Conservation (phyloP, 2,888 invertebrate genomes). For the Cerceris ruficornis region DNA sequence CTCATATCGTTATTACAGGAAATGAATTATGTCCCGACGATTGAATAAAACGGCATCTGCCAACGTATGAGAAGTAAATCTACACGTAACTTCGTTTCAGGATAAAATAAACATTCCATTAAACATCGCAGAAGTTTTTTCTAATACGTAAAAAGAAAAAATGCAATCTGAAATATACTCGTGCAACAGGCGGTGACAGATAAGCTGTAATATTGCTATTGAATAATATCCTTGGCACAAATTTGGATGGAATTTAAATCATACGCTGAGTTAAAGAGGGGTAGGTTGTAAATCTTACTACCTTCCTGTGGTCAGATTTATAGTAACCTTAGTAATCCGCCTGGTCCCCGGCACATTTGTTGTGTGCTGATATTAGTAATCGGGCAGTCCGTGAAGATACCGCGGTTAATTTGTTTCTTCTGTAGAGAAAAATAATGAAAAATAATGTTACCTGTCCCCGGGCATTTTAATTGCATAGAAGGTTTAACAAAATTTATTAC, state of each 20-base stretch:
- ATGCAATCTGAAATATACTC: not conserved
- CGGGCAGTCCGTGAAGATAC: slow-evolving; percentile 36
- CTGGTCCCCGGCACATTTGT: slow-evolving; percentile 36
- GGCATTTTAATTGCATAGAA: too few relatives aligned
- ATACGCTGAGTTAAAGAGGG: slow-evolving; percentile 25
- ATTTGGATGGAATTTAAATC: slow-evolving; percentile 58
- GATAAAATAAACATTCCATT: too few relatives aligned
- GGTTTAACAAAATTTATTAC: not conserved
- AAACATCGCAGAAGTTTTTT: slow-evolving; percentile 5
- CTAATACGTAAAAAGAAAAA: not conserved
- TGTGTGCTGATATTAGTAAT: slow-evolving; percentile 46
- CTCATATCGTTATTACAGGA: too few relatives aligned
- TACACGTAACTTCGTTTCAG: too few relatives aligned
- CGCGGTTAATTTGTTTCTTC: slow-evolving; percentile 38
- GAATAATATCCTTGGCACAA: slow-evolving; percentile 47
- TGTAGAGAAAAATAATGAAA: not conserved
- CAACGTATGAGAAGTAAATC: too few relatives aligned
- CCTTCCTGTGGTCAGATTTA: slow-evolving; percentile 51
- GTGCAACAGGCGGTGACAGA: slow-evolving; percentile 58
- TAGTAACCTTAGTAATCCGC: slow-evolving; percentile 46
- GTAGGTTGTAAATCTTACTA: slow-evolving; percentile 55
- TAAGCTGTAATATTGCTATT: slow-evolving; percentile 45
- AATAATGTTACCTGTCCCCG: not conserved
- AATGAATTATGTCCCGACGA: too few relatives aligned
- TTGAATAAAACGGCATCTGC: too few relatives aligned